phyloP scores from a whole-genome alignment of 2,797 vertebrate species.

The Knipowitschia caucasica region DNA sequence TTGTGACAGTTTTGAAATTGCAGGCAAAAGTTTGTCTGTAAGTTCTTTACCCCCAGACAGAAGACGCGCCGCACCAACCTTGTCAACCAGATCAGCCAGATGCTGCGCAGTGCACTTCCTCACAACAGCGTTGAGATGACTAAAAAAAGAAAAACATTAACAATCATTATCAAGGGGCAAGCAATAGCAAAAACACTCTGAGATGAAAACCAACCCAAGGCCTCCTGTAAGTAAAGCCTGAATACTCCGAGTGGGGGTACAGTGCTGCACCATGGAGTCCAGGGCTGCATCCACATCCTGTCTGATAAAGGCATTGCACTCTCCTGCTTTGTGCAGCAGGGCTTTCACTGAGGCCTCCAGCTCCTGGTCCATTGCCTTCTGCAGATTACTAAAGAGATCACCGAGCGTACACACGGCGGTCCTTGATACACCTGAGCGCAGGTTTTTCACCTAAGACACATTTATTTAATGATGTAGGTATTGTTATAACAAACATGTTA shows the following conservation, averaged over 20 bases:
- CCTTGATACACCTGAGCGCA: constrained; percentile 91
- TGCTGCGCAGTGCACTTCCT: constrained; percentile 88
- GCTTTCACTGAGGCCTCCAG: constrained; percentile 85
- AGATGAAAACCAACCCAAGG: constrained; percentile 76
- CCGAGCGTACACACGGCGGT: constrained; percentile 87
- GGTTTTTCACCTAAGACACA: constrained; percentile 86
- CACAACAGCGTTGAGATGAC: constrained; percentile 86
- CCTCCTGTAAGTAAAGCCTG: constrained; percentile 86
- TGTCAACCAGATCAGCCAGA: constrained; percentile 78
- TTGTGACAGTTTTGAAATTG: constrained; percentile 82
- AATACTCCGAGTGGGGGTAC: constrained; percentile 85
- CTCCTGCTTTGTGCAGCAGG: constrained; percentile 89
- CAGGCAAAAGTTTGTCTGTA: constrained; percentile 82
- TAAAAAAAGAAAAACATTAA: constrained; percentile 41
- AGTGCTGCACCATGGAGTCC: constrained; percentile 88
- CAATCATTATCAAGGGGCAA: no score
- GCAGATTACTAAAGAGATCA: constrained; percentile 85
- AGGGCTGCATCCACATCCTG: constrained; percentile 90
- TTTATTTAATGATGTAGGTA: neutral
- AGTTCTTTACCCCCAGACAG: constrained; percentile 80
- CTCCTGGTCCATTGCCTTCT: constrained; percentile 93
- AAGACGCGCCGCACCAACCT: constrained; percentile 80
- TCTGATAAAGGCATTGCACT: constrained; percentile 90
- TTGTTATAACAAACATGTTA: neutral
- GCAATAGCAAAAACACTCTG: neutral